Conservation (phyloP, 2,113 vertebrate genomes). For the Macroglossus sobrinus region DNA sequence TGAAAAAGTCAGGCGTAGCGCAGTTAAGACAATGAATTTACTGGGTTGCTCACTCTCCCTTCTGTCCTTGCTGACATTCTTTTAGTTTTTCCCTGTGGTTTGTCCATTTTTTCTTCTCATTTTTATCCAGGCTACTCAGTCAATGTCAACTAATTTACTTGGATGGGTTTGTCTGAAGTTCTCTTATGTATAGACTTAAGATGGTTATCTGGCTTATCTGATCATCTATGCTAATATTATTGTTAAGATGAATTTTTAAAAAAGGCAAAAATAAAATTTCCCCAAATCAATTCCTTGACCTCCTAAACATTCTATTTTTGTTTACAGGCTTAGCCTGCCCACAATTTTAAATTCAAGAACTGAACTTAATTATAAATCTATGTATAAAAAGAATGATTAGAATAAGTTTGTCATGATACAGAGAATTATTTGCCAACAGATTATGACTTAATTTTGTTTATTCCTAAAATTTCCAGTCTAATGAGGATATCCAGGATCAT, state of each 20-base stretch:
- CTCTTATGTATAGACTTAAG: background rate
- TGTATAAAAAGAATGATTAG: background rate
- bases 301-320: background rate
- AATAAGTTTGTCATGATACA: background rate
- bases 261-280: background rate
- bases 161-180: background rate
- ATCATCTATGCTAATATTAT: slow-evolving; percentile 12
- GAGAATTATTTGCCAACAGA: background rate
- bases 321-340: background rate
- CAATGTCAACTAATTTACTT: background rate
- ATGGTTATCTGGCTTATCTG: background rate
- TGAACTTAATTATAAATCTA: background rate
- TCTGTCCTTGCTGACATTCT: background rate
- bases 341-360: slow-evolving; percentile 24
- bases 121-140: background rate
- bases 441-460: slow-evolving; percentile 49
- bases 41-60: background rate
- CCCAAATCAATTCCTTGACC: slow-evolving; percentile 16
- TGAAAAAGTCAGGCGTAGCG: background rate
- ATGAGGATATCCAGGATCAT: background rate
- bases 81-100: background rate
- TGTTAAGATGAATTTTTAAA: background rate
- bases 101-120: background rate
- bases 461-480: slow-evolving; percentile 17
- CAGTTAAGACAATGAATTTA: background rate